These are phyloP conservation scores for Gasterosteus aculeatus DNA, from an alignment of 2,113 vertebrate genomes.

Conservation along the genomic window DNA sequence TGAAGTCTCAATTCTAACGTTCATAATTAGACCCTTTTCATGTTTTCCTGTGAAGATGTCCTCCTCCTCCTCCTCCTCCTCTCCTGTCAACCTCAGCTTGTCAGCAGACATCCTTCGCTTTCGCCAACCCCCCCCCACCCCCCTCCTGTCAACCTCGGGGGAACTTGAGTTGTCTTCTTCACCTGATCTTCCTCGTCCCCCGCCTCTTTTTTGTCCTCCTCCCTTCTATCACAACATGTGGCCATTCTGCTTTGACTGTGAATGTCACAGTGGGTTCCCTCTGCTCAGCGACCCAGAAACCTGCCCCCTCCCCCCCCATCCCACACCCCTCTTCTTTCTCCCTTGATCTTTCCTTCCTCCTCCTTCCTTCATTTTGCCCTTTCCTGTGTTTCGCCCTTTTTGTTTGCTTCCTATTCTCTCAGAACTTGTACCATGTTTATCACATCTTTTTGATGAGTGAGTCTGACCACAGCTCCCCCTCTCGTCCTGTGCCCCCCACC, in stretches of 20 bases:
- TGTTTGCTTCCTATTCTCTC: not conserved
- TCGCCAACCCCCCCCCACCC: conserved; percentile 5
- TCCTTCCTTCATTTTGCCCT: not conserved
- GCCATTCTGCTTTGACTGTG: conserved; percentile 49
- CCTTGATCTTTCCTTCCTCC: conserved; percentile 5
- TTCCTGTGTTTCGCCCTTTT: not conserved
- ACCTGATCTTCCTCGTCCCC: conserved; percentile 9
- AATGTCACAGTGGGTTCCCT: conserved; percentile 58
- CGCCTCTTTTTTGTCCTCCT: not conserved
- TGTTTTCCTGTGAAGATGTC: conserved; percentile 12
- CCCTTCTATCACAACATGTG: conserved; percentile 43
- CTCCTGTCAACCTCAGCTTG: conserved; percentile 24
- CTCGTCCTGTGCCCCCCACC: not conserved
- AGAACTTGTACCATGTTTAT: not conserved
- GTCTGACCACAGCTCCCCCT: not conserved
- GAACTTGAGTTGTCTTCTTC: conserved; percentile 28
- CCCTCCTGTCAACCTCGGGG: conserved; percentile 28
- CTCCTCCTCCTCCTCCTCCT: not conserved
- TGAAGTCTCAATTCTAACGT: not conserved
- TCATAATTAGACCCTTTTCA: not conserved
- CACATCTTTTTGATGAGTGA: not conserved
- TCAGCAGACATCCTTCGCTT: conserved; percentile 14
- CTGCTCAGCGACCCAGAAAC: conserved; percentile 61
- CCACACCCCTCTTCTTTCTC: conserved; percentile 17
- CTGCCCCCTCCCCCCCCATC: conserved; percentile 20